These are phyloP conservation scores for Caenorhabditis inopinata DNA, from an alignment of 1,140 invertebrate genomes.

Conservation along the genomic window DNA sequence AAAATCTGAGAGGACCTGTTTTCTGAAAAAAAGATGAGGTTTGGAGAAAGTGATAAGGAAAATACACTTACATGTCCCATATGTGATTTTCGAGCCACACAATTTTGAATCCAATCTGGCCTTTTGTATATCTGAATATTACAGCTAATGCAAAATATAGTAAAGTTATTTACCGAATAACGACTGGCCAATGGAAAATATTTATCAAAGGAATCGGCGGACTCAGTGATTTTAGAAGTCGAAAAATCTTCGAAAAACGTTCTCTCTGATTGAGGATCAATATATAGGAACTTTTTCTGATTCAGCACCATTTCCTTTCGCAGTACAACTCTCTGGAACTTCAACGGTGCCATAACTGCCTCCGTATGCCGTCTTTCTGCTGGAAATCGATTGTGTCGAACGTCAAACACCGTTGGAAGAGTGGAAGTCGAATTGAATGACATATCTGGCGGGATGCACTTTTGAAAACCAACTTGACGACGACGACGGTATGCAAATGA, in stretches of 20 bases:
- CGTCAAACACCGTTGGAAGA: neutral
- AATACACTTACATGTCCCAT: neutral
- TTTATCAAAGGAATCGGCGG: neutral
- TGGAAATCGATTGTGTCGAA: neutral
- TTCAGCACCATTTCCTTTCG: neutral
- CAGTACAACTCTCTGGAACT: neutral
- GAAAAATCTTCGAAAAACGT: conserved; percentile 1
- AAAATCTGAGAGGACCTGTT: neutral
- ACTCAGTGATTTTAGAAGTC: neutral
- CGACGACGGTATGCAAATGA: neutral
- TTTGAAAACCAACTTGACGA: neutral
- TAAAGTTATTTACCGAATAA: neutral
- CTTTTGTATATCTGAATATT: neutral
- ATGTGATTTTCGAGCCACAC: neutral
- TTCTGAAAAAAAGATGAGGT: neutral
- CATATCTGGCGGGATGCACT: neutral
- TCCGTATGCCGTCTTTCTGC: neutral
- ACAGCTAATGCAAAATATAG: no score
- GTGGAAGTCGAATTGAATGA: neutral
- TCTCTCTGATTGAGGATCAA: neutral
- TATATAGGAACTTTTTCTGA: neutral
- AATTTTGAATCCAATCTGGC: conserved; percentile 7
- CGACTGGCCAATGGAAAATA: neutral
- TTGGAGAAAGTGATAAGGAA: no score
- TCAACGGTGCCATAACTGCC: neutral